phyloP scores from a whole-genome alignment of 2,113 vertebrate genomes.

The Potamarius usumacintae region DNA sequence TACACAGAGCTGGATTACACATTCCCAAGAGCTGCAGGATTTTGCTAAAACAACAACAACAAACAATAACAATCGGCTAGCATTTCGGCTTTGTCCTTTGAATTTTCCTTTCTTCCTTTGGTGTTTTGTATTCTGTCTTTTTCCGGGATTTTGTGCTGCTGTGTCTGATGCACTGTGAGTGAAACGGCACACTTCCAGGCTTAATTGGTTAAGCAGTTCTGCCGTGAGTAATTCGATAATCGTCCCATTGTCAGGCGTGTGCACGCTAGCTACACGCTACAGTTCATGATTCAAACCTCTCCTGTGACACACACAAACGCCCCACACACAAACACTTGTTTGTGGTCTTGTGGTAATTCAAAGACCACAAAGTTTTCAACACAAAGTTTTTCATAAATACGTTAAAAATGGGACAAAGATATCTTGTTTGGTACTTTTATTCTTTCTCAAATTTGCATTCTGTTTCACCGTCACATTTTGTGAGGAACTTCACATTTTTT shows the following conservation, averaged over 20 bases:
- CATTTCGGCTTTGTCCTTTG: conserved; percentile 39
- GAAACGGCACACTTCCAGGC: conserved; percentile 38
- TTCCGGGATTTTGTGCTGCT: conserved; percentile 3
- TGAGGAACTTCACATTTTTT: background rate
- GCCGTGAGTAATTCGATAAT: conserved; percentile 53
- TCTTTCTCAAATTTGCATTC: too few relatives aligned
- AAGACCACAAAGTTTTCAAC: background rate
- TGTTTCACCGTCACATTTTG: background rate
- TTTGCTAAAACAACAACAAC: conserved; percentile 28
- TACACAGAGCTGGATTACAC: conserved; percentile 46
- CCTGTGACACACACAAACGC: background rate
- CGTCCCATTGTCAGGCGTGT: conserved; percentile 42
- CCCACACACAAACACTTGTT: background rate
- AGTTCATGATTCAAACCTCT: conserved; percentile 26
- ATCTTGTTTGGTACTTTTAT: background rate
- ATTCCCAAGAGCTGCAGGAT: conserved; percentile 51
- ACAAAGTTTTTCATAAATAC: background rate
- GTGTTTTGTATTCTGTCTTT: background rate
- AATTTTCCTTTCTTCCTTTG: conserved; percentile 21
- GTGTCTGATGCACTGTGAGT: conserved; percentile 40
- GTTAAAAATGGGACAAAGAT: background rate
- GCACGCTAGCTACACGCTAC: conserved; percentile 16
- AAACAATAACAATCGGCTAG: conserved; percentile 39
- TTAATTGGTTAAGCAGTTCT: conserved; percentile 52
- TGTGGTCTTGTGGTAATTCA: background rate